Evolutionary conservation across 2,113 vertebrate species (phyloP).

Genomic region (sheep (Ovis aries)): ARS-UI_Ramb_v3.0 NC_056062.1:92325001-92325500

Average conservation of each 20-base stretch:
- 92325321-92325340: background rate
- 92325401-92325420: background rate
- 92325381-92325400: background rate
- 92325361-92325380: background rate
- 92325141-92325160: background rate
- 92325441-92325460: background rate
- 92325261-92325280: background rate
- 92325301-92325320: background rate
- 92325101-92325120: background rate
- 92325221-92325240: background rate
- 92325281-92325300: background rate
- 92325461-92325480: background rate
- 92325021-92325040: background rate
- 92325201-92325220: background rate
- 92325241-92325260: background rate
- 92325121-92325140: background rate
- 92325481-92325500: background rate
- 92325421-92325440: background rate
- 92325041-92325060: background rate
- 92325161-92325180: background rate
- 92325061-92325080: no score
- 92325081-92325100: background rate
- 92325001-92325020: background rate
- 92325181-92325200: background rate
- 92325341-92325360: background rate